Base-by-base conservation (phyloP, 2,888 invertebrate species). In the Nomada flava region DNA sequence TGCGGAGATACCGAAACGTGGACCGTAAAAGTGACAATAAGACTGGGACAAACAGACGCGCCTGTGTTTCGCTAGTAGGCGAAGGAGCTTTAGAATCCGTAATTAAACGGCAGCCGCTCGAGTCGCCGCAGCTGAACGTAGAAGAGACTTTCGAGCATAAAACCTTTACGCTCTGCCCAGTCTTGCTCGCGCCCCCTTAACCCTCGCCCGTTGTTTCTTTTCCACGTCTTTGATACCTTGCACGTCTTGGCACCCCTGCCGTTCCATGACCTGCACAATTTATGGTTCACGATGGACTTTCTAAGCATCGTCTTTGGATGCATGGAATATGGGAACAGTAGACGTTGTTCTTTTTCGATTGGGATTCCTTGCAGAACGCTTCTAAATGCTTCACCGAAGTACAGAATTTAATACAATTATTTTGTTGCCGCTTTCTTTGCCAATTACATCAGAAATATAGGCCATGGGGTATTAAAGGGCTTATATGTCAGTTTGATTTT, bases 21-120 rank as follows among this genome's bases (percentile, higher is more conserved):
- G 72, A 65, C 83, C 87, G 83, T 90, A 89, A 90, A 91, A 90
- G 88, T 88, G 77, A 87, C 88, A 88, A 89, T 91, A 91, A 89
- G 89, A 84, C 76, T 68, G 72, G 72, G 70, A 86, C 81, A 88
- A 82, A 86, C 83, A 83, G 89, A 87, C 74, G 81, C 74, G 80
- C 62, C 76, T 47, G 79, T 77, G 84, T 79, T 77, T 76, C 65
- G 65, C 75, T 76, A 79, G 70, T 76, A 79, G 83, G 75, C 73
- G 81, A 81, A 79, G 74, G 78, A 76, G 85, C 84, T 86, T 88
- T 86, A 85, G 88, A 90, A 91, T 89, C 82, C 79, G 90, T 91
- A 91, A 91, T 91, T 90, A 91, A 91, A 90, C 88, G 86, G 73
- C 81, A 85, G 44, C 83, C 83, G 81, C 84, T 87, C 71, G 76